Base-by-base conservation (phyloP, 2,113 vertebrate species). In the Loxodonta africana region DNA sequence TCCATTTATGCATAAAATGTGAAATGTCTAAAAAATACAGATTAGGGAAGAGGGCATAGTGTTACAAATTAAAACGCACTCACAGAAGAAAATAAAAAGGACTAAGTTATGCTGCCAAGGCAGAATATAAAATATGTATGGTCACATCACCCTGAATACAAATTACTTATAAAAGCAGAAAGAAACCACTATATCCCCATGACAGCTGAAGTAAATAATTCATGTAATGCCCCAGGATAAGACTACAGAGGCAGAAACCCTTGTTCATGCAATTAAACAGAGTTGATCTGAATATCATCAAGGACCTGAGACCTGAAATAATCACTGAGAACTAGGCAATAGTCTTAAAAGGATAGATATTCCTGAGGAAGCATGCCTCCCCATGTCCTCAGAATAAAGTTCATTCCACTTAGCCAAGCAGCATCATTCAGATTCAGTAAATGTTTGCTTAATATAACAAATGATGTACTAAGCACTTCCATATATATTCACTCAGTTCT, bases 191-290 rank as follows among this genome's bases (percentile, higher is more conserved):
- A 11, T 37, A 78, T 82, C 30, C 73, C 88, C 53, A 23, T 18
- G 88, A 94, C 63, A 90, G 85, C 37, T n/a, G 3, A 90, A 95
- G 81, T 97, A 96, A 98, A 92, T 95, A 96, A 96, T 95, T 94
- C 82, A 97, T 1, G 12, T 37, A 85, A 60, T 51, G 63, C 90
- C 92, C 71, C 67, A 90, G 82, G 76, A 76, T 73, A 89, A 87
- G 83, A 60, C 53, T 20, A 18, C 81, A 96, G 63, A 93, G 44
- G 63, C 48, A 93, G 78, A 89, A 91, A 37, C 33, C 60, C 62
- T 63, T 65, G 37, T 60, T 96, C 88, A 53, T 9, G 12, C 76
- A 91, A 44, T 92, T 92, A 94, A 95, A 65, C 80, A 96, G 63
- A 83, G 76, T 26, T 90, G 46, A 88, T 73, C 69, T 51, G 92